These are phyloP conservation scores for Dyspetes luteomarginatus DNA, from an alignment of 2,888 invertebrate species.

Conservation along the genomic window DNA sequence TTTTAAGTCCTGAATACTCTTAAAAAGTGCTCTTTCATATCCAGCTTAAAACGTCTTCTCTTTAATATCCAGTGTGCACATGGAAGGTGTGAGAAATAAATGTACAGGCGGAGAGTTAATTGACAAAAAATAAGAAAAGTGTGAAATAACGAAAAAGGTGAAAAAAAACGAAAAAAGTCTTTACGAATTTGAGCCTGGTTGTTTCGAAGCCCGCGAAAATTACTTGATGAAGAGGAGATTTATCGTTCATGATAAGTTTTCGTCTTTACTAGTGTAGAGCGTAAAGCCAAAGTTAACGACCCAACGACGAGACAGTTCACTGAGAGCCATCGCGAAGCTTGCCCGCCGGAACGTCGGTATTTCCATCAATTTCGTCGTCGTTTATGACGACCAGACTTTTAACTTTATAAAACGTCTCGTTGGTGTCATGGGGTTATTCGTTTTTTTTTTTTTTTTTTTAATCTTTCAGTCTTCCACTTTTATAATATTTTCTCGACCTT, in stretches of 20 bases:
- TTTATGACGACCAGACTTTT: constrained; percentile 21
- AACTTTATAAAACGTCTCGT: constrained; percentile 22
- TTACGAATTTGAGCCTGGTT: neutral
- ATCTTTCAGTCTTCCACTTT: constrained; percentile 2
- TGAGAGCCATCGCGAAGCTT: neutral
- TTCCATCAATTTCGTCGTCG: constrained; percentile 33
- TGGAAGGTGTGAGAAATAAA: no score
- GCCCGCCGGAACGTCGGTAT: neutral
- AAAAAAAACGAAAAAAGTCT: constrained; percentile 25
- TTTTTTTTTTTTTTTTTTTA: constrained; percentile 18
- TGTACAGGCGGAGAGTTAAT: no score
- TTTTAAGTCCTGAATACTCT: no score
- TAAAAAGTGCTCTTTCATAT: no score
- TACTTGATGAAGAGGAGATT: constrained; percentile 27
- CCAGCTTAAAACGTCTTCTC: no score
- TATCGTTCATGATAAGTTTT: constrained; percentile 36
- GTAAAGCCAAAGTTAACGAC: constrained; percentile 15
- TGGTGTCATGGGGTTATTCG: constrained; percentile 14
- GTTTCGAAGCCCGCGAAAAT: constrained; percentile 14
- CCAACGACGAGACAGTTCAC: neutral
- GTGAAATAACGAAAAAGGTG: neutral
- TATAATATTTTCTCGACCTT: neutral
- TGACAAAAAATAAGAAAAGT: no score
- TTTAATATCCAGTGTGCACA: no score
- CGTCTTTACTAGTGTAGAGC: neutral